phyloP scores from a whole-genome alignment of 2,113 vertebrate genomes.

The Oenanthe melanoleuca region DNA sequence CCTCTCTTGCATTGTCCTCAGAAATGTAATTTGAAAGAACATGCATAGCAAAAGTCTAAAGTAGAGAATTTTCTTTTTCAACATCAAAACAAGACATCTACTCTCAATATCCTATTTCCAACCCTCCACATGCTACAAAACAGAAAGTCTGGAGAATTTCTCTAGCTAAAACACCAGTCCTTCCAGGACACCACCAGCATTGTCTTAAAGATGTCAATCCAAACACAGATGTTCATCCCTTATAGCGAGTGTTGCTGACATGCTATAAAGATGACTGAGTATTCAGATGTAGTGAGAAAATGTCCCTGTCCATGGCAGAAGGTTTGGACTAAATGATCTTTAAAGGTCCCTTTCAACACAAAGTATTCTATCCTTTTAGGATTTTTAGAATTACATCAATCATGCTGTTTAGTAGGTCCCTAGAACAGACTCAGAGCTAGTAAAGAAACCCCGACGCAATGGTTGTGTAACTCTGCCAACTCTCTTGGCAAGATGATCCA shows the following conservation, averaged over 20 bases:
- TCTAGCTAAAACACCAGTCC: not conserved
- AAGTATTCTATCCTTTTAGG: not conserved
- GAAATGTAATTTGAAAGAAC: not conserved
- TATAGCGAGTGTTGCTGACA: not conserved
- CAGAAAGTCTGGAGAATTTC: not conserved
- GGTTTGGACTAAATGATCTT: not conserved
- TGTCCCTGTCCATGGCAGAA: not conserved
- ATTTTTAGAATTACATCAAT: not conserved
- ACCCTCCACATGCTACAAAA: not conserved
- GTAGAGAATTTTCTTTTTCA: not conserved
- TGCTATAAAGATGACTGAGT: not conserved
- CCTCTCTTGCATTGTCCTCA: not conserved
- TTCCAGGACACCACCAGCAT: not conserved
- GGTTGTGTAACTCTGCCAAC: not conserved
- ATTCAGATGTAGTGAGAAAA: not conserved
- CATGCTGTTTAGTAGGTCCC: not conserved
- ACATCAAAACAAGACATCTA: not conserved
- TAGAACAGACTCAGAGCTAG: not conserved
- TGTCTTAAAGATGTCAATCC: not conserved
- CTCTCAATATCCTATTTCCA: not conserved
- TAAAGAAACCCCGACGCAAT: accelerated
- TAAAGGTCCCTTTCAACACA: not conserved
- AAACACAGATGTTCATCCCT: not conserved
- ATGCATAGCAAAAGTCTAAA: not conserved
- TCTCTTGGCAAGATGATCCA: not conserved